Conservation (phyloP, 2,797 vertebrate species). For the Sciurus vulgaris region DNA sequence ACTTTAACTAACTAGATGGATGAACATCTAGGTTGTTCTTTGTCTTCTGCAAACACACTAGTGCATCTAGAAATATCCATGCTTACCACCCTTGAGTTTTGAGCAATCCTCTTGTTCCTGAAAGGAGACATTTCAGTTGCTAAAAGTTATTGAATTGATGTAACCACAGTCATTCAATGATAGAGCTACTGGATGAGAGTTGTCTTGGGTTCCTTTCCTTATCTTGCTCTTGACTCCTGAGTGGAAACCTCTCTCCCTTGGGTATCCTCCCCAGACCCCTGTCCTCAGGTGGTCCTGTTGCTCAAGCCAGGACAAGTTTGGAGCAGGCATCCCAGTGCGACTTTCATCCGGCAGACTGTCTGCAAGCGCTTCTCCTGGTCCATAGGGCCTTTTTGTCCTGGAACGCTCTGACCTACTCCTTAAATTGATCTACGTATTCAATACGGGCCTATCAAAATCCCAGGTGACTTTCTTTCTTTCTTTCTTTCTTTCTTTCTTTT, state of each 20-base stretch:
- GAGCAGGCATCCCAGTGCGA: background rate
- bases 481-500: too few relatives aligned
- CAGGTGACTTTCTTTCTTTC: background rate
- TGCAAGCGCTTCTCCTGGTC: background rate
- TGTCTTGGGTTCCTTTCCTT: background rate
- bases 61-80: background rate
- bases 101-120: background rate
- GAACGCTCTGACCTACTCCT: background rate
- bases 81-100: background rate
- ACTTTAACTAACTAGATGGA: background rate
- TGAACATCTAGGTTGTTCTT: background rate
- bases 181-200: background rate
- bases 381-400: background rate
- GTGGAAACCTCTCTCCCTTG: background rate
- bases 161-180: background rate
- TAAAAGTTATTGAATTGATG: background rate
- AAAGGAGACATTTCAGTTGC: background rate
- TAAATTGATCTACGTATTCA: background rate
- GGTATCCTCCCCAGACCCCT: background rate
- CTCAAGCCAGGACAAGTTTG: background rate
- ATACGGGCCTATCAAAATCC: background rate
- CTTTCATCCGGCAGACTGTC: background rate
- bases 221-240: background rate
- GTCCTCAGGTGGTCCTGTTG: background rate
- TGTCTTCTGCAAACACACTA: background rate